Evolutionary conservation across 2,888 invertebrate species (phyloP).

Genomic region (Eurytoma californica): DNA sequence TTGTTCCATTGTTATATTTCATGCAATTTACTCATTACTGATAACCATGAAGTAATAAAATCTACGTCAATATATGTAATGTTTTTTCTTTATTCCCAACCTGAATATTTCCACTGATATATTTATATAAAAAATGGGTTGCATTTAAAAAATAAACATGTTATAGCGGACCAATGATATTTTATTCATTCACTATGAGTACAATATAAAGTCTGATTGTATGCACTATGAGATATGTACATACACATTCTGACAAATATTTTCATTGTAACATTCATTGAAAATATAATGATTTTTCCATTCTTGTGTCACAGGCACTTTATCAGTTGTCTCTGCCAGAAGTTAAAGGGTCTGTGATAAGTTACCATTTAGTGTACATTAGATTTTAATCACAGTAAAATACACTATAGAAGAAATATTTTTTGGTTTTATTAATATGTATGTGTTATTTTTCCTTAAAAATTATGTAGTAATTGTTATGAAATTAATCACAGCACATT

Average conservation of each 20-base stretch:
- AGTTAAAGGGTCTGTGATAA: slow-evolving; percentile 62
- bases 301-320: slow-evolving; percentile 71
- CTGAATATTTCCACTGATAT: background rate
- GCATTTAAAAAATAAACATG: background rate
- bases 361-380: slow-evolving; percentile 45
- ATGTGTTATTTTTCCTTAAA: slow-evolving; percentile 37
- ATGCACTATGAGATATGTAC: slow-evolving; percentile 61
- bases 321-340: slow-evolving; percentile 63
- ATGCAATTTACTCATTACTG: slow-evolving; percentile 22
- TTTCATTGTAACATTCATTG: slow-evolving; percentile 68
- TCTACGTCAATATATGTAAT: slow-evolving; percentile 19
- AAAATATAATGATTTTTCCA: slow-evolving; percentile 67
- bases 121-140: too few species aligned
- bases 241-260: slow-evolving; percentile 60
- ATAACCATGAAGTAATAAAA: slow-evolving; percentile 47
- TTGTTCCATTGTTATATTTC: slow-evolving; percentile 47
- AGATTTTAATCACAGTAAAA: slow-evolving; percentile 51
- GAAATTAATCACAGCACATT: slow-evolving; percentile 55
- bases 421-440: slow-evolving; percentile 50
- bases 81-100: slow-evolving; percentile 10
- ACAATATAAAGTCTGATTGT: slow-evolving; percentile 67
- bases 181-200: slow-evolving; percentile 68
- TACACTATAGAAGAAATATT: slow-evolving; percentile 43
- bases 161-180: slow-evolving; percentile 67
- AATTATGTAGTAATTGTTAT: slow-evolving; percentile 48